Evolutionary conservation across 2,797 vertebrate species (phyloP).

Genomic region (Phoxinus dragarum): DNA sequence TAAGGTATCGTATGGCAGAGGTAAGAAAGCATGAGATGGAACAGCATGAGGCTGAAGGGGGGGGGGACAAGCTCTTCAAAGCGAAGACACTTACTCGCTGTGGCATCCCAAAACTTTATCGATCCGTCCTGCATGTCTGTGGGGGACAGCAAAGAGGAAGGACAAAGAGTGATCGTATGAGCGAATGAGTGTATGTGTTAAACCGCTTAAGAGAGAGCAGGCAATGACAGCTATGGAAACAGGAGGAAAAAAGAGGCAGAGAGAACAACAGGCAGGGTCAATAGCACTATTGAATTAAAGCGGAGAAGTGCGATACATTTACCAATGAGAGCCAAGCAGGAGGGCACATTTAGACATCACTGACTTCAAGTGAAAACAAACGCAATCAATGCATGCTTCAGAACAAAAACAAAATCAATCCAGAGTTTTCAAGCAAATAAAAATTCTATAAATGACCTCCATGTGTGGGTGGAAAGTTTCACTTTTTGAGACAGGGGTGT

Average conservation of each 20-base stretch:
- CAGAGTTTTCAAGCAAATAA: constrained; percentile 30
- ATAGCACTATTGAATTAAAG: constrained; percentile 58
- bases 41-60: constrained; percentile 20
- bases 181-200: constrained; percentile 27
- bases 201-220: constrained; percentile 7
- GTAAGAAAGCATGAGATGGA: constrained; percentile 21
- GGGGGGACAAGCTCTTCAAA: constrained; percentile 41
- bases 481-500: constrained; percentile 7
- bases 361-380: constrained; percentile 54
- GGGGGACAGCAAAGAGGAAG: constrained; percentile 59
- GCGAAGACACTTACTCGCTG: constrained; percentile 90
- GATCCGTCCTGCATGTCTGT: constrained; percentile 97
- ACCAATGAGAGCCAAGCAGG: constrained; percentile 39
- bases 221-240: constrained; percentile 11
- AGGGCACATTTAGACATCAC: constrained; percentile 39
- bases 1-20: not conserved
- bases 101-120: constrained; percentile 98
- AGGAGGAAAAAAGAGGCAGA: constrained; percentile 17
- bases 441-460: constrained; percentile 15
- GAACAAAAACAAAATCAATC: constrained; percentile 50
- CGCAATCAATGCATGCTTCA: constrained; percentile 41
- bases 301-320: constrained; percentile 53
- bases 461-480: constrained; percentile 14
- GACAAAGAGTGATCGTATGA: constrained; percentile 53
- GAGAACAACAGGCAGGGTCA: constrained; percentile 40